Evolutionary conservation across 2,113 vertebrate species (phyloP), one percentile per base, ranked within the genome.

Genomic region (Acrocephalus kingi): DNA sequence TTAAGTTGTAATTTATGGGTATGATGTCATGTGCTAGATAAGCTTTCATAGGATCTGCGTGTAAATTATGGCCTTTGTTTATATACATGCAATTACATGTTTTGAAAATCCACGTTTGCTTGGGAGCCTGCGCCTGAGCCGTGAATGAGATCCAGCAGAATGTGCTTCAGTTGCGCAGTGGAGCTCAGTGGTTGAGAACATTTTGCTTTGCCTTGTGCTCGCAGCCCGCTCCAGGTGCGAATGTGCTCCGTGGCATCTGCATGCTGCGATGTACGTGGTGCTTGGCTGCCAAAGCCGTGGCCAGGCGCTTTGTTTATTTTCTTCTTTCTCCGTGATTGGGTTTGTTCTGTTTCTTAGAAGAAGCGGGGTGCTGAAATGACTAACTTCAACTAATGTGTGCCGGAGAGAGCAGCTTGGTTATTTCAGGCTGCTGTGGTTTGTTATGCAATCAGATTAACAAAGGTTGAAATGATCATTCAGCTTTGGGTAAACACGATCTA

Each of bases 31-130:
- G 30, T 0, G 16, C 67, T 39, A 93, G 93, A 89, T 97, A 96
- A 94, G 87, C 88, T 97, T 89, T 94, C 92, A 90, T 92, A 84
- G 77, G 87, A 90, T 83, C 81, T 87, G 91, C 91, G 11, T 63
- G 91, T 92, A 88, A 97, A 97, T 97, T 71, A 96, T 18, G 72
- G 71, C 81, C 80, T 94, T 67, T 95, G 82, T 95, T 97, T 97
- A 90, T 92, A 25, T 91, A 84, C 8, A 22, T 96, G 95, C 92
- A 90, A 22, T 97, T 94, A 88, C 92, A 96, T 96, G 95, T 94
- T 97, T 96, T 82, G 93, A 69, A 94, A 90, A 63, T 92, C 90
- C 90, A 43, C 1, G 66, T 95, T 97, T 31, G 77, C 80, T 67
- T 52, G 55, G 22, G 72, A 96, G 96, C 91, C 76, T 72, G 93